Base-by-base conservation (phyloP, 2,888 invertebrate genomes). In the Hoplodrina ambigua region DNA sequence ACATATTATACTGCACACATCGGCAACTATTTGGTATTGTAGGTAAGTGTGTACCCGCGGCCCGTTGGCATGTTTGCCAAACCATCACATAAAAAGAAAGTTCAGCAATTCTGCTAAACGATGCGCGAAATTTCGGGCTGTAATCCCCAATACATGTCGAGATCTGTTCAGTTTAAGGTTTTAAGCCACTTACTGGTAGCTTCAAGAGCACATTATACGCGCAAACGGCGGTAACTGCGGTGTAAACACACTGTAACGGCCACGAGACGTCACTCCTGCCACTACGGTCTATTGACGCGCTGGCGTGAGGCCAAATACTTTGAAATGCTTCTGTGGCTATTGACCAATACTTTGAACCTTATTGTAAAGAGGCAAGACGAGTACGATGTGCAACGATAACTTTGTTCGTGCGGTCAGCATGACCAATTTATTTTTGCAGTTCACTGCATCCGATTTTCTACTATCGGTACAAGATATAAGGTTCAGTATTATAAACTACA, bases 221-320 rank as follows among this genome's bases (percentile, higher is more conserved):
- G 82, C 80, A 80, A 87, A 81, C 69, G 82, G 72, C 72, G 75
- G 81, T 84, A 83, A 87, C 84, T 77, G 82, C 80, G 78, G 78
- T 87, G 88, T 88, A 86, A 86, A 87, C 87, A 87, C 83, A 69
- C 56, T 68, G 78, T 75, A 73, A 82, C 77, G 70, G 68, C 69
- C 82, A 79, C 78, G 79, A 78, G 83, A 81, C 85, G 78, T 78
- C 85, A 82, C 80, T 72, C 71, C 63, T 69, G 72, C 78, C 73
- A 76, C 78, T 82, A 81, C 83, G 83, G 79, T 85, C 86, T 86
- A 86, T 87, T 85, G 87, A 85, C 87, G 80, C 82, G 72, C 73
- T 88, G 88, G 88, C 86, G 77, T 75, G 75, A 77, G 71, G 88
- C 88, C 88, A 84, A 79, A 78, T 60, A 76, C 69, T 70, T 74